A percentile compares a stretch with the other conserved stretches of the same genome.
phyloP scores from a whole-genome alignment of 92 coral and sea anemone species.

The Zoanthus gigantus region DNA sequence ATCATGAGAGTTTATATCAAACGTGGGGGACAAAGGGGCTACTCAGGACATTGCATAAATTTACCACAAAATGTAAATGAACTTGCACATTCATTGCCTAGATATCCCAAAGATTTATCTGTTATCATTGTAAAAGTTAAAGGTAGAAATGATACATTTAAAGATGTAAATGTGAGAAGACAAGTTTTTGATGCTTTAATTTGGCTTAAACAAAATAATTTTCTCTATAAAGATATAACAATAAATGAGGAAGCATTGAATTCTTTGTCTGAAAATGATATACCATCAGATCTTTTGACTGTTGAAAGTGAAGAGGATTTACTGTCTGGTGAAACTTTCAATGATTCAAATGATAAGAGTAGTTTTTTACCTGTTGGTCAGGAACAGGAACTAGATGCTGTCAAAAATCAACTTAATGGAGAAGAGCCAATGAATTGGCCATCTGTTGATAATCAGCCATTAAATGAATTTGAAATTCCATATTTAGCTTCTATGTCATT shows the following conservation, averaged over 20 bases:
- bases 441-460: constrained; percentile 56
- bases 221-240: constrained; percentile 53
- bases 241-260: constrained; percentile 48
- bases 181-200: constrained; percentile 62
- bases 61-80: constrained; percentile 71
- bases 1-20: constrained; percentile 66
- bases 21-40: constrained; percentile 71
- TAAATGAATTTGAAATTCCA: constrained; percentile 55
- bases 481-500: constrained; percentile 60
- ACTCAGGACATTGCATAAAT: constrained; percentile 29
- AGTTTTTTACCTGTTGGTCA: constrained; percentile 36
- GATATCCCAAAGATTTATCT: constrained; percentile 15
- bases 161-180: constrained; percentile 57
- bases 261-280: constrained; percentile 49
- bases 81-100: constrained; percentile 60
- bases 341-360: constrained; percentile 1
- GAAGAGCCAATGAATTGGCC: constrained; percentile 49
- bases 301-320: constrained; percentile 58
- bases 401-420: constrained; percentile 52
- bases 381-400: constrained; percentile 64
- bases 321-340: neutral
- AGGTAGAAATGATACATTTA: constrained; percentile 40
- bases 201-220: constrained; percentile 63
- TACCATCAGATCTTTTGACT: constrained; percentile 57
- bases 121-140: constrained; percentile 51